A percentile compares a stretch with the other conserved stretches of the same genome.
phyloP scores from a whole-genome alignment of 2,797 vertebrate species.

The Pseudocheirus occidentalis region DNA sequence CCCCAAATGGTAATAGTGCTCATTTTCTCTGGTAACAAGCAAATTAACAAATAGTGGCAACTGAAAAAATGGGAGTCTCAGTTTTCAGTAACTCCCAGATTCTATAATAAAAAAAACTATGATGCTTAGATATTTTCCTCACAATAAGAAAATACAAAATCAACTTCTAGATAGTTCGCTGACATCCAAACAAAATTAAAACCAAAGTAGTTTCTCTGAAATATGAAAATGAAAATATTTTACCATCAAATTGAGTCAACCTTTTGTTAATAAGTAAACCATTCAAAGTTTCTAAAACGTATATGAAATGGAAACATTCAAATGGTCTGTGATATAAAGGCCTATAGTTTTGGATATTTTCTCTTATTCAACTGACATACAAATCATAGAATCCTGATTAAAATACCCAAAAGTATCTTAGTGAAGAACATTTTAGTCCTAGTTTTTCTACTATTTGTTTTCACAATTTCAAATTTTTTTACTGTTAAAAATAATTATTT shows the following conservation, averaged over 20 bases:
- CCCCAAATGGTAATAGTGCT: neutral
- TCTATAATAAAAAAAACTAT: neutral
- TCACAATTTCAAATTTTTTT: slow-evolving; percentile 30
- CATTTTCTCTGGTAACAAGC: neutral
- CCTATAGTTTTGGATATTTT: neutral
- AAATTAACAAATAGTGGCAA: neutral
- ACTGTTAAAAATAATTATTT: slow-evolving; percentile 23
- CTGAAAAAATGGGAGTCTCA: neutral
- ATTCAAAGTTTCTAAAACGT: neutral
- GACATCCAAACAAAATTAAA: neutral
- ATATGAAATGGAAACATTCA: neutral
- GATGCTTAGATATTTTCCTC: neutral
- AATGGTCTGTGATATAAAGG: neutral
- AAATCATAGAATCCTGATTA: slow-evolving; percentile 12
- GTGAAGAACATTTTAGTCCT: neutral
- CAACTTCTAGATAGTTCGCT: neutral
- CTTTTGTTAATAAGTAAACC: slow-evolving; percentile 22
- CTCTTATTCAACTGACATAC: neutral
- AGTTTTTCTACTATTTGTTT: neutral
- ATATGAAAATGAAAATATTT: slow-evolving; percentile 33
- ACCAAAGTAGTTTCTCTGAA: neutral
- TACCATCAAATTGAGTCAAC: slow-evolving; percentile 10
- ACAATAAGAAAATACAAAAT: neutral
- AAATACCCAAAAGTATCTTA: slow-evolving; percentile 20
- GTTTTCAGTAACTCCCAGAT: neutral